Evolutionary conservation across 2,797 vertebrate species (phyloP), one percentile per base, ranked within the genome.

Genomic region (Melanotaenia parkinsoni): DNA sequence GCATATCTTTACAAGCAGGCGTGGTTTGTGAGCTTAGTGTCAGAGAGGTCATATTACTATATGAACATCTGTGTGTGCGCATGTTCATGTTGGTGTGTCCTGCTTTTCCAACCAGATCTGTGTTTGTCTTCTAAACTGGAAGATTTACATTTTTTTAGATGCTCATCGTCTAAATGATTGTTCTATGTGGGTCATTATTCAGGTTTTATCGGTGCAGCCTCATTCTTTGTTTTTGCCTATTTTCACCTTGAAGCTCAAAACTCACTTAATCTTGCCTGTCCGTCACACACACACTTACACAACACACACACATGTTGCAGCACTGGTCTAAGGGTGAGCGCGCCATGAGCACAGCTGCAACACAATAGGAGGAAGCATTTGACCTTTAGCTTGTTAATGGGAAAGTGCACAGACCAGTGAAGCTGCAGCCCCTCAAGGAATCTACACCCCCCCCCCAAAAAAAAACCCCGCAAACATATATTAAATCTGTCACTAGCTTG

Each of bases 351-450:
- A 28, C 88, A 85, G 79, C 74, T 85, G 85, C 80, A 78, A 70
- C 71, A 80, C 83, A 82, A 79, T 79, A 78, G 37, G 57, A 85
- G 69, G 83, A 83, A 83, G 80, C 72, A 6, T 89, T 88, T 88
- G 84, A 89, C 82, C 84, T 83, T 81, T 35, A 18, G 74, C 60
- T 66, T 47, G n/a, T 70, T 77, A 69, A 65, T 30, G 8, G 69
- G 67, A 86, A 86, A 82, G 80, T 81, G 73, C 60, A 67, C 58
- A 54, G 57, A 72, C 67, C 67, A 76, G 68, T 70, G 69, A 77
- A 68, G 70, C 64, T 58, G 69, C 69, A 79, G 51, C 47, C 20
- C 37, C 50, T 64, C 26, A n/a, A 65, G 72, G 67, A 83, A 80
- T 81, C 72, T 75, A 51, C 62, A 70, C 59, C 54, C 47, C 67